phyloP scores from a whole-genome alignment of 2,113 vertebrate species.

The Tetrax tetrax region DNA sequence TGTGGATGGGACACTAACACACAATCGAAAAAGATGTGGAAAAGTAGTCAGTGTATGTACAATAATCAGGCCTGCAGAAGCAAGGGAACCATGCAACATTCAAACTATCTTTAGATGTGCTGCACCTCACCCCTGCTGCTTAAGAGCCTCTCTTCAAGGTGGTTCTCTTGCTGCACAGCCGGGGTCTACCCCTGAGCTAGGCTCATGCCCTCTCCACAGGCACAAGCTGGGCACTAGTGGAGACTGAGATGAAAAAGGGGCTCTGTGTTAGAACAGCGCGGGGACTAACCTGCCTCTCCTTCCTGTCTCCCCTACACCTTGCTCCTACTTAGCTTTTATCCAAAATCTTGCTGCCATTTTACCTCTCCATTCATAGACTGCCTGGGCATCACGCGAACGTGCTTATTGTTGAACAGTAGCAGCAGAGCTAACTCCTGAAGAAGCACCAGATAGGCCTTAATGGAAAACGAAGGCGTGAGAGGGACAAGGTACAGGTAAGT shows the following conservation, averaged over 20 bases:
- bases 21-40: background rate
- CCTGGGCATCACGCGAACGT: background rate
- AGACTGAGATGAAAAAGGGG: background rate
- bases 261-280: background rate
- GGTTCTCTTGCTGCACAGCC: background rate
- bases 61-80: background rate
- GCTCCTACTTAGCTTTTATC: background rate
- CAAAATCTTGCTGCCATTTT: background rate
- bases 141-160: background rate
- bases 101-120: background rate
- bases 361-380: background rate
- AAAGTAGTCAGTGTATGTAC: background rate
- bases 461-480: background rate
- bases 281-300: background rate
- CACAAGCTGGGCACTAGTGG: accelerated
- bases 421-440: background rate
- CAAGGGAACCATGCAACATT: background rate
- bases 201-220: background rate
- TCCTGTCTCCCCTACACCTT: background rate
- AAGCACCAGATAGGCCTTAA: background rate
- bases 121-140: too few relatives aligned
- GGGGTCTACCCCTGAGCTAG: background rate
- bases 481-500: background rate
- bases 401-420: background rate
- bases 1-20: background rate